Evolutionary conservation across 2,113 vertebrate genomes (phyloP).

Genomic region (Nerophis ophidion): DNA sequence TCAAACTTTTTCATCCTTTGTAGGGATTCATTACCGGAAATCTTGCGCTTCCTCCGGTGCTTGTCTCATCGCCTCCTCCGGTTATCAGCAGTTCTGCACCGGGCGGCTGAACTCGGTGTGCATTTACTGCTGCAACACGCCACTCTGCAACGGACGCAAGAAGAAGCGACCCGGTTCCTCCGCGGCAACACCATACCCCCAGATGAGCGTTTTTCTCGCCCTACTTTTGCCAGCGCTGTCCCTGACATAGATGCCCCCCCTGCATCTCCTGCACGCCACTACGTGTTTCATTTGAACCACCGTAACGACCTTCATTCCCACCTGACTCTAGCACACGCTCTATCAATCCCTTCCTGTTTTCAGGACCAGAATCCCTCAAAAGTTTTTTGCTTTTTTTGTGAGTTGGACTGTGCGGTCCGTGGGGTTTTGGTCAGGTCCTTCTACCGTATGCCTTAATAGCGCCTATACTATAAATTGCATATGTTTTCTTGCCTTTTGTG

Average conservation of each 20-base stretch:
- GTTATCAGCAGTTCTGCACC: slow-evolving; percentile 97
- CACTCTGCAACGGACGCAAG: slow-evolving; percentile 90
- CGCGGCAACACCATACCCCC: rapidly evolving
- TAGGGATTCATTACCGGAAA: slow-evolving; percentile 93
- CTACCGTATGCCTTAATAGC: slow-evolving; percentile 10
- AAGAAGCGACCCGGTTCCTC: slow-evolving; percentile 76
- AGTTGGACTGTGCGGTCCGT: slow-evolving; percentile 24
- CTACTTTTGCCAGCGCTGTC: slow-evolving; percentile 23
- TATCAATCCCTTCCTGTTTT: slow-evolving; percentile 9
- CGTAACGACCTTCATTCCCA: neutral
- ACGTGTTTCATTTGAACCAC: neutral
- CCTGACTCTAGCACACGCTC: neutral
- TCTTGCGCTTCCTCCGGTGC: slow-evolving; percentile 91
- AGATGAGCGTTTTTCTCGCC: neutral
- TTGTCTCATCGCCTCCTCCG: slow-evolving; percentile 93
- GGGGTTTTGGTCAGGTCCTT: slow-evolving; percentile 20
- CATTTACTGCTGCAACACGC: slow-evolving; percentile 96
- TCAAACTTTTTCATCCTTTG: neutral
- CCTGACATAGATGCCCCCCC: slow-evolving; percentile 18
- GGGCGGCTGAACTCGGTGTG: slow-evolving; percentile 95
- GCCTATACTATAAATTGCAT: neutral
- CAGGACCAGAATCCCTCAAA: neutral
- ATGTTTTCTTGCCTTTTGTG: neutral
- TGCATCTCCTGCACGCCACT: slow-evolving; percentile 8
- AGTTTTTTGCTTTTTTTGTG: slow-evolving; percentile 28